A percentile compares a stretch with the other conserved stretches of the same genome.
phyloP scores from a whole-genome alignment of 1,140 invertebrate genomes.

The Caenorhabditis briggsae region DNA sequence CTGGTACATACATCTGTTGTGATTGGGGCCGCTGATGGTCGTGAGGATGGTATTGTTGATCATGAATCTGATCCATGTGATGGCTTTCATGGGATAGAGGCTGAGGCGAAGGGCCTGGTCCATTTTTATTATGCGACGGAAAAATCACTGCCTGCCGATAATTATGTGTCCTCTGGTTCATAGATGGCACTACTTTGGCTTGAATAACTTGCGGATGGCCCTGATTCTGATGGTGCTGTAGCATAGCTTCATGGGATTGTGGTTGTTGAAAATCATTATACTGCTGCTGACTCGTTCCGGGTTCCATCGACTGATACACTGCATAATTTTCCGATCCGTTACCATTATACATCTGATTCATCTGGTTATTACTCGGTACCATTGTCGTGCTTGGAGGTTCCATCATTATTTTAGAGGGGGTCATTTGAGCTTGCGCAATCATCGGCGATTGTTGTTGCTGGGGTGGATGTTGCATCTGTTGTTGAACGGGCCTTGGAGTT shows the following conservation, averaged over 20 bases:
- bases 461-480: background rate
- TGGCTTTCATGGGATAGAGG: slow-evolving; percentile 17
- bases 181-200: slow-evolving; percentile 11
- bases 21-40: slow-evolving; percentile 1
- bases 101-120: slow-evolving; percentile 18
- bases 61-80: slow-evolving; percentile 14
- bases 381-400: slow-evolving; percentile 26
- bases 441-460: background rate
- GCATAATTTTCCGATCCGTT: background rate
- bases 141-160: background rate
- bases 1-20: background rate
- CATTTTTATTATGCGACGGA: background rate
- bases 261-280: slow-evolving; percentile 23
- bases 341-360: background rate
- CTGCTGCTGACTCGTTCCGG: slow-evolving; percentile 37
- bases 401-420: background rate
- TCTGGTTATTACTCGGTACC: background rate
- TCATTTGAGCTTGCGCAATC: background rate
- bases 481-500: background rate
- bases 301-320: background rate
- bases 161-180: slow-evolving; percentile 3
- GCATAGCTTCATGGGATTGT: background rate
- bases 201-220: slow-evolving; percentile 25
- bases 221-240: background rate
- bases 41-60: background rate